These are phyloP conservation scores for Coccyzus lansbergi DNA, from an alignment of 2,797 vertebrate species.

Conservation along the genomic window DNA sequence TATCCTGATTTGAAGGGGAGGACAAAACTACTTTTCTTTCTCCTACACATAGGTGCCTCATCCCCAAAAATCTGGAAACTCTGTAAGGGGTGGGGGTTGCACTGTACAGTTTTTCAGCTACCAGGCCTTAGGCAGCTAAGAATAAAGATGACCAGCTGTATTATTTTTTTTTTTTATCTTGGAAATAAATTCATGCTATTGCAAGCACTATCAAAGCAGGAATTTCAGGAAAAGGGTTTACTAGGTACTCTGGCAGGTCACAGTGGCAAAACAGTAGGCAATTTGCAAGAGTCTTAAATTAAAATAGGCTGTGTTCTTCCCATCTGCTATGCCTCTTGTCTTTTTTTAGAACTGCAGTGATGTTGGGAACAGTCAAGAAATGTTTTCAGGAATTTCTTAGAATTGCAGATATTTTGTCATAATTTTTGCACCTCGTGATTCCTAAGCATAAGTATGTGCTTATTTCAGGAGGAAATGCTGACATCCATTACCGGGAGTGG, in stretches of 20 bases:
- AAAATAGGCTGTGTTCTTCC: not conserved
- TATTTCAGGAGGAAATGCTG: constrained; percentile 88
- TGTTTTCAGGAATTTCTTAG: not conserved
- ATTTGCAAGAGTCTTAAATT: not conserved
- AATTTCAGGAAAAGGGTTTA: not conserved
- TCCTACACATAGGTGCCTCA: not conserved
- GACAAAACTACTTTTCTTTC: not conserved
- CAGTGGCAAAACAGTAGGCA: not conserved
- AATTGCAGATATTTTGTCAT: not conserved
- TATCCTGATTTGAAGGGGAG: not conserved
- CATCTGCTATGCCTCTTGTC: not conserved
- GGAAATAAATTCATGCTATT: not conserved
- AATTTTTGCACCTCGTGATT: not conserved
- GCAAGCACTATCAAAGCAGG: not conserved
- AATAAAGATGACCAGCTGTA: not conserved
- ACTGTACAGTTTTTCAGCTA: not conserved
- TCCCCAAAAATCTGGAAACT: not conserved
- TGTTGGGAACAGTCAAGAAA: not conserved
- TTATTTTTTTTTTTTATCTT: not conserved
- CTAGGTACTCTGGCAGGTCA: not conserved
- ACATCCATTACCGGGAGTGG: constrained; percentile 91
- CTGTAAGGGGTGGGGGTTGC: not conserved
- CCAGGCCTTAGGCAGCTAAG: not conserved
- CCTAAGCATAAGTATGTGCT: not conserved
- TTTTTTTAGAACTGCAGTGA: not conserved